Percentiles rank a stretch among this genome's conserved stretches.
These are phyloP conservation scores for Macrosiphum euphorbiae DNA, from an alignment of 2,888 invertebrate species.

Conservation along the genomic window DNA sequence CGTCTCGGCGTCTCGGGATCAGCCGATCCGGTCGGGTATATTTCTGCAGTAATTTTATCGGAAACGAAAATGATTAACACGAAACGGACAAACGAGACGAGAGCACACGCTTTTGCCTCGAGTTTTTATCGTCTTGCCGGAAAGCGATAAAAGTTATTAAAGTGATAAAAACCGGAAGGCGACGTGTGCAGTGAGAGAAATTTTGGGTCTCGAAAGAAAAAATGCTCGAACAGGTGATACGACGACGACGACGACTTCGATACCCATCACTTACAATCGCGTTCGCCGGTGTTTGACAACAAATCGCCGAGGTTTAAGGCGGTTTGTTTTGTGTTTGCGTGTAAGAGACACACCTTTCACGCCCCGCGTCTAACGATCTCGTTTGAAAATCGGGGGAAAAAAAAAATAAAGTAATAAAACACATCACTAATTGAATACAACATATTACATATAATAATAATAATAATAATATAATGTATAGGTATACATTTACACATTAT, in stretches of 20 bases:
- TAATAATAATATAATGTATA: not conserved
- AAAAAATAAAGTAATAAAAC: not conserved
- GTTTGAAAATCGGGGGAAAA: not conserved
- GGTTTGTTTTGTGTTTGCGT: slow-evolving; percentile 45
- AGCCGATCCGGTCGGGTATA: not conserved
- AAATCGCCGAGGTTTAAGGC: slow-evolving; percentile 48
- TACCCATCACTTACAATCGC: not conserved
- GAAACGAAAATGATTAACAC: not conserved
- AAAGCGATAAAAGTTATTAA: too few species aligned
- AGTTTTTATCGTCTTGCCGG: not conserved
- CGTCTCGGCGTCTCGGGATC: not conserved
- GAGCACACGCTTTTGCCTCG: not conserved
- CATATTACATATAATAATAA: not conserved
- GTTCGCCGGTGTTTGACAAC: slow-evolving; percentile 28
- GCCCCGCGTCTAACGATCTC: slow-evolving; percentile 53
- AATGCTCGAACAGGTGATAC: not conserved
- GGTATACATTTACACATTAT: not conserved
- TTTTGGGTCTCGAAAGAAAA: not conserved
- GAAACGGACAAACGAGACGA: not conserved
- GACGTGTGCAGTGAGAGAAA: not conserved
- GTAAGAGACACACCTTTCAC: slow-evolving; percentile 51
- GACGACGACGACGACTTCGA: not conserved
- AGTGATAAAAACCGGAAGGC: too few species aligned
- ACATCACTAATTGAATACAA: slow-evolving; percentile 45
- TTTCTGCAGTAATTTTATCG: not conserved